A percentile compares a stretch with the other conserved stretches of the same genome.
These are phyloP conservation scores for Anticlea derivata DNA, from an alignment of 2,888 invertebrate species.

Conservation along the genomic window DNA sequence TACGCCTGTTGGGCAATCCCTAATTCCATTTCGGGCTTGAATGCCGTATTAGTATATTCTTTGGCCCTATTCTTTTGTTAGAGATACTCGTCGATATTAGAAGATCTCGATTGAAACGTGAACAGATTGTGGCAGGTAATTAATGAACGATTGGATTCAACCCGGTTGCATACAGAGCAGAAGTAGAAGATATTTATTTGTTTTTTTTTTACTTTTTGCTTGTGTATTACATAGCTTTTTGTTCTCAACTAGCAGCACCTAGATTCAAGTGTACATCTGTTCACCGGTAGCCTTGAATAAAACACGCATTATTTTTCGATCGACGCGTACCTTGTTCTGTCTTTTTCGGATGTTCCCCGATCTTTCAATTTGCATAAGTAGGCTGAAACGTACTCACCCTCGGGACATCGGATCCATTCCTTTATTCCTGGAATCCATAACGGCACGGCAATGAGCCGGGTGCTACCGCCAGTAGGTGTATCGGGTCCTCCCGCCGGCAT, in stretches of 20 bases:
- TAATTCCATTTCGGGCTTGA: conserved; percentile 10
- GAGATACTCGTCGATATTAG: background rate
- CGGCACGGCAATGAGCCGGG: background rate
- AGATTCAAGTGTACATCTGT: background rate
- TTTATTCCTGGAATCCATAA: background rate
- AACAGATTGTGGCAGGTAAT: too few species aligned
- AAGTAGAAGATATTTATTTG: too few species aligned
- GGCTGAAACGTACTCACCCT: conserved; percentile 1
- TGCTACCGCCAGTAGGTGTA: background rate
- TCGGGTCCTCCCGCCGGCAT: conserved; percentile 20
- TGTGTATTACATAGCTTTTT: too few species aligned
- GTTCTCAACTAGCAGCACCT: too few species aligned
- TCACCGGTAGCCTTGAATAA: conserved; percentile 4
- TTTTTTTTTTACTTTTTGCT: too few species aligned
- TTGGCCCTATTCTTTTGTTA: conserved; percentile 2
- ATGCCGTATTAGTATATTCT: conserved; percentile 4
- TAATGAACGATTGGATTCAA: too few species aligned
- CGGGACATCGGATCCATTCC: conserved; percentile 1
- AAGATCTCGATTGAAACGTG: too few species aligned
- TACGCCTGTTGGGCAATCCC: conserved; percentile 27
- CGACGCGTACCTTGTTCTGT: conserved; percentile 3
- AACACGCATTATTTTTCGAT: conserved; percentile 4
- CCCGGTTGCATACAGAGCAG: too few species aligned
- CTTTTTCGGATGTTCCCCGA: conserved; percentile 3
- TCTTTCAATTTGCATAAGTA: conserved; percentile 10